Conservation (phyloP, 2,113 vertebrate genomes). For the Myiagra hebetior region DNA sequence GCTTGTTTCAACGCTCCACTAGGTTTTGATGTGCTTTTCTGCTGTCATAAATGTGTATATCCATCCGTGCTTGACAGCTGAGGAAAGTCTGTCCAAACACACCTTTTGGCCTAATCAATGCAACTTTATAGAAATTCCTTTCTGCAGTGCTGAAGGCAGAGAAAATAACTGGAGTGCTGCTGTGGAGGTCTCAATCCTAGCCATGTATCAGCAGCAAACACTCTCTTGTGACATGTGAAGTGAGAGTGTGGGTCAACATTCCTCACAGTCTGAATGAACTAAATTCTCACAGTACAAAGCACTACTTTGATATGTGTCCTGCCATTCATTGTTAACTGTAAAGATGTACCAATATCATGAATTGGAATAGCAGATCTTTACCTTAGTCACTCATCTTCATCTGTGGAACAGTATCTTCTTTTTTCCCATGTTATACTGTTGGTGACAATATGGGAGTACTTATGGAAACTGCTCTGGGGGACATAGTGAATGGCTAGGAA, state of each 20-base stretch:
- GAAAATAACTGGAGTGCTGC: not conserved
- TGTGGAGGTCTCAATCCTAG: not conserved
- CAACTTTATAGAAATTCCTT: not conserved
- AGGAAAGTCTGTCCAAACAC: not conserved
- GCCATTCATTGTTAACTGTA: not conserved
- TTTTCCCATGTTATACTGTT: not conserved
- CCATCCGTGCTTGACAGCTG: not conserved
- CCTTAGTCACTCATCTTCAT: not conserved
- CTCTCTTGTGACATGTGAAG: not conserved
- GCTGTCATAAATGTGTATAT: not conserved
- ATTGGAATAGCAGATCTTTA: not conserved
- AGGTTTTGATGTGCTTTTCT: not conserved
- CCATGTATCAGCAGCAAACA: not conserved
- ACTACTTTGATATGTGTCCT: not conserved
- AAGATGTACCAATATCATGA: fast-evolving
- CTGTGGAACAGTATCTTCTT: not conserved
- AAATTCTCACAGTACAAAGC: not conserved
- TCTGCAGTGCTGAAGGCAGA: not conserved
- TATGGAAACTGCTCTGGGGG: not conserved
- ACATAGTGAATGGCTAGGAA: not conserved
- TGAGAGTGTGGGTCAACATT: not conserved
- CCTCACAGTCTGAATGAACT: fast-evolving
- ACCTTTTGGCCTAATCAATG: not conserved
- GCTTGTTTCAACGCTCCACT: not conserved
- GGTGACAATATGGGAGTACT: not conserved